phyloP scores from a whole-genome alignment of 1,140 invertebrate genomes.

The Drosophila ohnishii region DNA sequence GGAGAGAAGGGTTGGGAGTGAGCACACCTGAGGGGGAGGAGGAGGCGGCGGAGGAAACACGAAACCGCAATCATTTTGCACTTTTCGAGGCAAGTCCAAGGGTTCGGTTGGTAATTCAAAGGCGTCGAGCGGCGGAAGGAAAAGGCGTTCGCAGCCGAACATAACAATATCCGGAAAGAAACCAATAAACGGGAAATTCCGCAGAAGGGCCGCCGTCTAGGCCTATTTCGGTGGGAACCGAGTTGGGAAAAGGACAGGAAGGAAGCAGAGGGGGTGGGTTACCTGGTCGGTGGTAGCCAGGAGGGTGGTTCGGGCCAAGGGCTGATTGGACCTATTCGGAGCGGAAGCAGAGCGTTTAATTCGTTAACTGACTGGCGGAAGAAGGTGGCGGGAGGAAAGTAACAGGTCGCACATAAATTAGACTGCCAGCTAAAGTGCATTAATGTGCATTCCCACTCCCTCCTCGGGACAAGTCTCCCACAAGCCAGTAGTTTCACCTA shows the following conservation, averaged over 20 bases:
- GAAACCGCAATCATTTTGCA: conserved; percentile 81
- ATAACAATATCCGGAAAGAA: conserved; percentile 73
- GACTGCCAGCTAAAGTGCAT: conserved; percentile 35
- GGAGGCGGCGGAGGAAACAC: conserved; percentile 32
- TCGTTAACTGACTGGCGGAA: conserved; percentile 51
- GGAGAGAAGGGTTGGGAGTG: background rate
- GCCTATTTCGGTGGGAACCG: conserved; percentile 59
- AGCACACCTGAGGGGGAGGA: background rate
- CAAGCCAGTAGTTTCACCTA: background rate
- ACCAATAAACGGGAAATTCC: conserved; percentile 67
- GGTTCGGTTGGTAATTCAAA: conserved; percentile 22
- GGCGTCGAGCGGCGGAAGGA: conserved; percentile 70
- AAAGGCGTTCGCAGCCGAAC: conserved; percentile 68
- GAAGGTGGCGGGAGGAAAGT: conserved; percentile 42
- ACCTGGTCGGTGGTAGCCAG: conserved; percentile 4
- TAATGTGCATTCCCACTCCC: conserved; percentile 13
- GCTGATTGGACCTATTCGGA: conserved; percentile 66
- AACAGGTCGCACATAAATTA: conserved; percentile 72
- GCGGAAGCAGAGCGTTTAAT: conserved; percentile 71
- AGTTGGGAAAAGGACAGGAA: conserved; percentile 32
- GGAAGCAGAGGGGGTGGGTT: conserved; percentile 12
- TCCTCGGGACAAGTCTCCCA: conserved; percentile 6
- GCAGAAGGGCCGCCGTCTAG: conserved; percentile 38
- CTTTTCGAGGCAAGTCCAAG: conserved; percentile 51
- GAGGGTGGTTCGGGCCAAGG: conserved; percentile 26